phyloP scores from a whole-genome alignment of 2,113 vertebrate genomes.

The Tetraodon nigroviridis region DNA sequence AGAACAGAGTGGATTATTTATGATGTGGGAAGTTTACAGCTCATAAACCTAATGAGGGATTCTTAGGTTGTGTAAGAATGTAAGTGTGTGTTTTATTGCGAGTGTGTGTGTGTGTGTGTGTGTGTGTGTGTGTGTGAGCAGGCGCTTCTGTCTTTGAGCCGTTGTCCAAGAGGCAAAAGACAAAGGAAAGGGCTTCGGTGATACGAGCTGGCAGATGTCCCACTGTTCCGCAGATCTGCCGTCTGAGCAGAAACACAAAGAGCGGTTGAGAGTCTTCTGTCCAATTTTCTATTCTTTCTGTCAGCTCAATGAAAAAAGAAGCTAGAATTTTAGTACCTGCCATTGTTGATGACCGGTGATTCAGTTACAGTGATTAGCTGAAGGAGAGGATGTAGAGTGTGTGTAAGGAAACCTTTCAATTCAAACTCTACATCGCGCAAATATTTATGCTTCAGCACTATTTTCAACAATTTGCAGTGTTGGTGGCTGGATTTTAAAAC shows the following conservation, averaged over 20 bases:
- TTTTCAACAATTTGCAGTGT: too few species aligned
- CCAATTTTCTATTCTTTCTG: not conserved
- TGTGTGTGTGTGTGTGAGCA: not conserved
- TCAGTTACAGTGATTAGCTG: too few species aligned
- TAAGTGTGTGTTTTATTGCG: conserved; percentile 18
- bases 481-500: too few species aligned
- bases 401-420: too few species aligned
- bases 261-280: not conserved
- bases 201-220: conserved; percentile 35
- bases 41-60: conserved; percentile 59
- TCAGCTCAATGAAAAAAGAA: too few species aligned
- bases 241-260: conserved; percentile 10
- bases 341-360: too few species aligned
- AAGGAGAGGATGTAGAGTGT: too few species aligned
- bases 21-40: conserved; percentile 50
- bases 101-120: conserved; percentile 15
- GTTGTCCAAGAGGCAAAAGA: conserved; percentile 37
- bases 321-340: too few species aligned
- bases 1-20: conserved; percentile 59
- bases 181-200: conserved; percentile 36
- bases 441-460: too few species aligned
- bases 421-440: too few species aligned
- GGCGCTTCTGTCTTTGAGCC: conserved; percentile 21
- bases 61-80: conserved; percentile 29
- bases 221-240: conserved; percentile 47